A percentile compares a stretch with the other conserved stretches of the same genome.
Evolutionary conservation across 2,888 invertebrate genomes (phyloP).

Genomic region (Graphium colonna): DNA sequence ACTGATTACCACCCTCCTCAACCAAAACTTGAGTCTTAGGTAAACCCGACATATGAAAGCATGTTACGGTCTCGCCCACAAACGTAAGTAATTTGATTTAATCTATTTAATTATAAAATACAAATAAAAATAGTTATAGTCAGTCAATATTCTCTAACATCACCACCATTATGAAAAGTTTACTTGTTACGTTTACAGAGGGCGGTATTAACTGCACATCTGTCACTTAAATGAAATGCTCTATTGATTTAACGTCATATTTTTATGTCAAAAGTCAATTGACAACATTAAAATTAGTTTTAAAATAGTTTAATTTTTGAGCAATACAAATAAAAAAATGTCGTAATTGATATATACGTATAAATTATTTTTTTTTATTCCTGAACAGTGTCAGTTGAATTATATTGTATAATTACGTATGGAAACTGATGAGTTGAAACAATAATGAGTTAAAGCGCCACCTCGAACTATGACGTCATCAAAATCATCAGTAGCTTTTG

Average conservation of each 20-base stretch:
- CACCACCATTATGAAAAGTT: constrained; percentile 62
- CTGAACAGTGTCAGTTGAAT: no score
- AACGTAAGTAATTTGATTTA: constrained; percentile 46
- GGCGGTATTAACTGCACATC: constrained; percentile 32
- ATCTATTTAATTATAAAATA: constrained; percentile 55
- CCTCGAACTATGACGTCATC: no score
- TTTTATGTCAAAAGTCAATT: background rate
- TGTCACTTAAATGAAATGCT: constrained; percentile 6
- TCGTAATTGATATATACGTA: no score
- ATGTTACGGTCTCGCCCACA: constrained; percentile 79
- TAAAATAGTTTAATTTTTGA: background rate
- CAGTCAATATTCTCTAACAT: constrained; percentile 55
- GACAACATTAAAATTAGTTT: background rate
- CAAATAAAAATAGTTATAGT: constrained; percentile 63
- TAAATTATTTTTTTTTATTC: no score
- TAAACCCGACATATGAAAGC: constrained; percentile 86
- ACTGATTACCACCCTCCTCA: constrained; percentile 76
- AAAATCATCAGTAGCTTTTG: no score
- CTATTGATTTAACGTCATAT: background rate
- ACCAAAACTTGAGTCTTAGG: constrained; percentile 80
- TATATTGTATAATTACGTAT: no score
- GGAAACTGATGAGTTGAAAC: no score
- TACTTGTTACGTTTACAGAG: constrained; percentile 38
- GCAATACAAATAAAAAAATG: no score
- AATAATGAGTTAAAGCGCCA: no score